phyloP scores from a whole-genome alignment of 2,113 vertebrate genomes.

The Melanostigma gelatinosum region DNA sequence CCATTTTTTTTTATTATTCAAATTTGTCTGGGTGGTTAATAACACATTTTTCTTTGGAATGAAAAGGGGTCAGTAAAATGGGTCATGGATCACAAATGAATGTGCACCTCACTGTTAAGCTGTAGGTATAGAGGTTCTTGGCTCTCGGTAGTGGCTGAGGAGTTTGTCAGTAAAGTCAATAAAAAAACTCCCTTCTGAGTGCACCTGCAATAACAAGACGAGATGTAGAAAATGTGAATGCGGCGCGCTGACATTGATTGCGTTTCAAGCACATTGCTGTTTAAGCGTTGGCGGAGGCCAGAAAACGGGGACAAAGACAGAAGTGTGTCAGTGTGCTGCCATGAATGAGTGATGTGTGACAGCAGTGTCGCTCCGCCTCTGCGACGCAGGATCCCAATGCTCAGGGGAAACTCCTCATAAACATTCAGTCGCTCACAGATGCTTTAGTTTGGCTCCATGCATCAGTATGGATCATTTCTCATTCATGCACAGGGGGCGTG shows the following conservation, averaged over 20 bases:
- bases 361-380: constrained; percentile 39
- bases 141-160: neutral
- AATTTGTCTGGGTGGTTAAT: neutral
- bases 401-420: constrained; percentile 49
- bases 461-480: constrained; percentile 7
- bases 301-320: neutral
- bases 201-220: neutral
- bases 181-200: neutral
- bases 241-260: neutral
- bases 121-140: neutral
- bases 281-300: neutral
- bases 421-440: constrained; percentile 57
- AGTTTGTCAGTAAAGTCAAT: neutral
- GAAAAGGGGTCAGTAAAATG: neutral
- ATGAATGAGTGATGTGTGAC: constrained; percentile 27
- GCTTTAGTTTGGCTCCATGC: constrained; percentile 17
- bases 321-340: neutral
- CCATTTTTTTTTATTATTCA: neutral
- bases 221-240: neutral
- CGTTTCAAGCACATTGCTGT: neutral
- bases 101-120: neutral
- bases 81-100: neutral
- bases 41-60: neutral
- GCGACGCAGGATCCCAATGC: constrained; percentile 10
- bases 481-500: neutral